phyloP scores from a whole-genome alignment of 2,113 vertebrate species.

The Xiphorhynchus elegans region DNA sequence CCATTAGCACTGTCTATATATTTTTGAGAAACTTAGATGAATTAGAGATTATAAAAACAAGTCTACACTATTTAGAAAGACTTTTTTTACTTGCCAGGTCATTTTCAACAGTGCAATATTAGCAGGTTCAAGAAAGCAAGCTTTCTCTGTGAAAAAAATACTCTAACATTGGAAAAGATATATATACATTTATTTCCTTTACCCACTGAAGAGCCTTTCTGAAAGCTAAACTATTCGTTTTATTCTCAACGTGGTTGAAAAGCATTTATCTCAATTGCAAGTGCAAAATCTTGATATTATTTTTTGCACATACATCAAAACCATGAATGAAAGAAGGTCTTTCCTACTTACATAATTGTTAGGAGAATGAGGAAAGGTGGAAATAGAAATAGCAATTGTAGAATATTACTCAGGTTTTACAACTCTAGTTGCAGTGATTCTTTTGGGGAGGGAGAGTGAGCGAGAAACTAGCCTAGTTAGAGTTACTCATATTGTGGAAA shows the following conservation, averaged over 20 bases:
- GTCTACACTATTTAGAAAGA: neutral
- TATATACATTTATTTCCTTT: neutral
- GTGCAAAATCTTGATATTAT: neutral
- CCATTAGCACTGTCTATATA: neutral
- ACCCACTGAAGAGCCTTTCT: neutral
- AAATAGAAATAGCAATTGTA: neutral
- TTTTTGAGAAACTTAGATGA: neutral
- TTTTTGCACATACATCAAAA: neutral
- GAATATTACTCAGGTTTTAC: neutral
- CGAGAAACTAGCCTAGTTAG: neutral
- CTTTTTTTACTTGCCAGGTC: neutral
- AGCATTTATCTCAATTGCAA: neutral
- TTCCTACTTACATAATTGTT: neutral
- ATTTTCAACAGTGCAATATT: neutral
- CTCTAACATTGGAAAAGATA: neutral
- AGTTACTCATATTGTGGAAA: neutral
- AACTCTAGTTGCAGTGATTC: neutral
- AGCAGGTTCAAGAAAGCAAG: neutral
- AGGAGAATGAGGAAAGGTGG: neutral
- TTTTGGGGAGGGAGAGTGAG: rapidly evolving
- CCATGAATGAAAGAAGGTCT: neutral
- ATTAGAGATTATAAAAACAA: neutral
- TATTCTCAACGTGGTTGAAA: neutral
- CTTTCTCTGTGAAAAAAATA: neutral
- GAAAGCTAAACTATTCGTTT: neutral